Evolutionary conservation across 1,140 invertebrate species (phyloP).

Genomic region (Drosophila suzukii): DNA sequence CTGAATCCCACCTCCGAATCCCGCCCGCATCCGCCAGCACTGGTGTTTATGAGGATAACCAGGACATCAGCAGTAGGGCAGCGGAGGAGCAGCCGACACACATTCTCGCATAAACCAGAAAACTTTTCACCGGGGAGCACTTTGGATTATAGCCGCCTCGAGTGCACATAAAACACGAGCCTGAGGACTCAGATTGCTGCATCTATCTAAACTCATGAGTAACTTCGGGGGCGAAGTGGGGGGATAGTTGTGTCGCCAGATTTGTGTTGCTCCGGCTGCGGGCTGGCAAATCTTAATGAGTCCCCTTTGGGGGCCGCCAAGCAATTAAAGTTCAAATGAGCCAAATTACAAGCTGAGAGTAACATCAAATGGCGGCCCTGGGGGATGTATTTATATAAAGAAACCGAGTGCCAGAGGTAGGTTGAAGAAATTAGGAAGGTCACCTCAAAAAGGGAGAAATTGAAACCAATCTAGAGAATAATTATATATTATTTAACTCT

Average conservation of each 20-base stretch:
- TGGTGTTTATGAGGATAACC: constrained; percentile 35
- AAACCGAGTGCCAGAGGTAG: background rate
- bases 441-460: background rate
- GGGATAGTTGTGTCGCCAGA: constrained; percentile 48
- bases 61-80: background rate
- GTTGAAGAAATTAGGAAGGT: background rate
- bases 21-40: constrained; percentile 26
- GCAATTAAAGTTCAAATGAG: constrained; percentile 55
- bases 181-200: constrained; percentile 47
- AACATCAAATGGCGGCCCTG: constrained; percentile 30
- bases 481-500: no score
- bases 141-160: constrained; percentile 74
- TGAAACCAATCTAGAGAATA: background rate
- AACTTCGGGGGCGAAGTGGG: constrained; percentile 6
- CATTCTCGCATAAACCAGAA: constrained; percentile 55
- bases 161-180: constrained; percentile 76
- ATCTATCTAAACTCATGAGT: constrained; percentile 33
- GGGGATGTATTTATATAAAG: constrained; percentile 16
- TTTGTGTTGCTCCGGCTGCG: constrained; percentile 45
- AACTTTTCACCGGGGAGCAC: constrained; percentile 76
- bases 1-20: constrained; percentile 16
- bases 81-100: constrained; percentile 27
- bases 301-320: constrained; percentile 51
- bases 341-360: constrained; percentile 44
- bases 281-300: constrained; percentile 51